A percentile compares a stretch with the other conserved stretches of the same genome.
Conservation (phyloP, 2,888 invertebrate species). For the Exocentrus adspersus region DNA sequence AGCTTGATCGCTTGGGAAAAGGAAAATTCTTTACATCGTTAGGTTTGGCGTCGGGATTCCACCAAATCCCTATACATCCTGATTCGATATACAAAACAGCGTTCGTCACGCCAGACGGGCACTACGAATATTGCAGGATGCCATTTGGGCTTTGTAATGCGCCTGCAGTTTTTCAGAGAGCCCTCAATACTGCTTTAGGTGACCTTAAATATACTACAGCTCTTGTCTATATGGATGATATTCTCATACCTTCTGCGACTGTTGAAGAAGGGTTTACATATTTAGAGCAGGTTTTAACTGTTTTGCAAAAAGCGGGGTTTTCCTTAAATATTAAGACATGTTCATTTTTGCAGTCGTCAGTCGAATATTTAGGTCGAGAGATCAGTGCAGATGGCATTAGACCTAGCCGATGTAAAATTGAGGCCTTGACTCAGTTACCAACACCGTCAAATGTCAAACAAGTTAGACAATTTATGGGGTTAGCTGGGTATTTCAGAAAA, state of each 20-base stretch:
- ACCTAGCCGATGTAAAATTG: no score
- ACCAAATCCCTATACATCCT: constrained; percentile 53
- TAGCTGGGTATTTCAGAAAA: background rate
- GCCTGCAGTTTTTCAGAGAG: constrained; percentile 53
- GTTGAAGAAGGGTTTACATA: constrained; percentile 41
- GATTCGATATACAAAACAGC: constrained; percentile 42
- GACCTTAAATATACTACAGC: constrained; percentile 27
- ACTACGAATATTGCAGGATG: constrained; percentile 54
- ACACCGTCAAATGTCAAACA: no score
- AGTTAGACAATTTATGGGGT: background rate
- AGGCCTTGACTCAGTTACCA: no score
- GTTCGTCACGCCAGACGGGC: constrained; percentile 51
- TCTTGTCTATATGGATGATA: constrained; percentile 46
- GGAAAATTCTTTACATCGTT: constrained; percentile 28
- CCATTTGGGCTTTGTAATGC: constrained; percentile 56
- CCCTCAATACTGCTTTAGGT: constrained; percentile 40
- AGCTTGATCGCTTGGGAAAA: constrained; percentile 8
- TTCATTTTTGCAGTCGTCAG: no score
- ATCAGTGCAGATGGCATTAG: no score
- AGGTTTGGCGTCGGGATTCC: constrained; percentile 49
- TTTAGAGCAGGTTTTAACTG: constrained; percentile 48
- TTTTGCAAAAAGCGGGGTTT: constrained; percentile 38
- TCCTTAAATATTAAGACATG: background rate
- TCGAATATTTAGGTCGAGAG: no score
- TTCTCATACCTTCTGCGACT: constrained; percentile 42